Evolutionary conservation across 1,140 invertebrate genomes (phyloP).

Genomic region (Littorina saxatilis): DNA sequence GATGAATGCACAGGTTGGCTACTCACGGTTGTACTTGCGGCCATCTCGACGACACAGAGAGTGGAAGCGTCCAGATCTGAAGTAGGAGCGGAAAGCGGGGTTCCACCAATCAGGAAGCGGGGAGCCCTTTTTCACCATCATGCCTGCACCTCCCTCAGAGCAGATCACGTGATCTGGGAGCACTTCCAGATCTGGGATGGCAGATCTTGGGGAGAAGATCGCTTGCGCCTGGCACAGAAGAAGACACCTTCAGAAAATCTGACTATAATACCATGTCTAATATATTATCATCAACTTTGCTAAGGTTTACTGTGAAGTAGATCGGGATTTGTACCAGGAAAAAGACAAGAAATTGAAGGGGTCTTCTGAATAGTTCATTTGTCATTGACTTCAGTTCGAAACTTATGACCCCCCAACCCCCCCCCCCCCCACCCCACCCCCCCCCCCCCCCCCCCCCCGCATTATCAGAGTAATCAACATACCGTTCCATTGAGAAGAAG

Average conservation of each 20-base stretch:
- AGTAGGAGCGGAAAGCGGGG: slow-evolving; percentile 46
- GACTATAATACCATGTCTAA: too few species aligned
- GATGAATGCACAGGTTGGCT: too few species aligned
- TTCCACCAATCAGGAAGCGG: slow-evolving; percentile 56
- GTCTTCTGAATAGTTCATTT: too few species aligned
- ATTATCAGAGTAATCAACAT: not conserved
- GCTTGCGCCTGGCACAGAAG: slow-evolving; percentile 49
- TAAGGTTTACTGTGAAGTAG: too few species aligned
- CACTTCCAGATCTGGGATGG: slow-evolving; percentile 44
- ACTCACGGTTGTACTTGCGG: slow-evolving; percentile 40
- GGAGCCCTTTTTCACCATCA: slow-evolving; percentile 55
- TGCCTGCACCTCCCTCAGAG: slow-evolving; percentile 44
- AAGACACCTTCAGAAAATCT: too few species aligned
- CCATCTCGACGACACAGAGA: slow-evolving; percentile 42
- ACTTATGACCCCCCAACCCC: too few species aligned
- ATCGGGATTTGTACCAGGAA: not conserved
- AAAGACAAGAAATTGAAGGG: not conserved
- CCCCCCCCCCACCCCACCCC: too few species aligned
- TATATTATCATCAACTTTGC: too few species aligned
- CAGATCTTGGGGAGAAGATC: slow-evolving; percentile 44
- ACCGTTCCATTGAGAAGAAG: slow-evolving; percentile 45
- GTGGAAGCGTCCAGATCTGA: slow-evolving; percentile 44
- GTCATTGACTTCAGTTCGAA: too few species aligned
- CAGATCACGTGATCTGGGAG: slow-evolving; percentile 45
- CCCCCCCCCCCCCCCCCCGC: not conserved